Evolutionary conservation across 1,140 invertebrate genomes (phyloP).

Genomic region (Octopus sinensis): DNA sequence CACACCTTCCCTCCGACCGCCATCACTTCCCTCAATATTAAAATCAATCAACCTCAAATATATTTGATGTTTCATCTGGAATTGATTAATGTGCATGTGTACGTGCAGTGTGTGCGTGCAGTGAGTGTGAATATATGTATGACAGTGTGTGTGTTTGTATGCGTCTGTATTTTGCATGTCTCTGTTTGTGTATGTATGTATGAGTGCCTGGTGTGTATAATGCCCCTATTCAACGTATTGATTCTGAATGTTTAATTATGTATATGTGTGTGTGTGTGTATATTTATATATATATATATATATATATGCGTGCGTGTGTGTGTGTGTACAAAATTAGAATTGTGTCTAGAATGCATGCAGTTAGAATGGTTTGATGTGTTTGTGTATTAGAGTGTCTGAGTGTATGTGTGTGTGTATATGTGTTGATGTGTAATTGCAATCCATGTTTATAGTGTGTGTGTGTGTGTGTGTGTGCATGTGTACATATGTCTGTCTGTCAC

Average conservation of each 20-base stretch:
- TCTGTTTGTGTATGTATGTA: not conserved
- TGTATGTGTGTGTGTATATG: too few species aligned
- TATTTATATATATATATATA: not conserved
- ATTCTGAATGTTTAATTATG: not conserved
- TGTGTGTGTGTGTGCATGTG: not conserved
- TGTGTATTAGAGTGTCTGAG: too few species aligned
- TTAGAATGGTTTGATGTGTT: too few species aligned
- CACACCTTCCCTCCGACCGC: too few species aligned
- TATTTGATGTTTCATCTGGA: too few species aligned
- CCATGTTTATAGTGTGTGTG: not conserved
- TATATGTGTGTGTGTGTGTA: not conserved
- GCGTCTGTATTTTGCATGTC: not conserved
- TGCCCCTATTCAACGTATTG: too few species aligned
- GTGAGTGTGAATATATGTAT: not conserved
- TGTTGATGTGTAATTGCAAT: too few species aligned
- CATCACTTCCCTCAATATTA: too few species aligned
- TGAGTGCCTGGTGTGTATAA: not conserved
- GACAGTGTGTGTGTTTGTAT: not conserved
- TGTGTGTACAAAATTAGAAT: not conserved
- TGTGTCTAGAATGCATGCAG: too few species aligned
- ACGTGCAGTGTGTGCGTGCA: too few species aligned
- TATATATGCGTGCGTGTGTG: not conserved
- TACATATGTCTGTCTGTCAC: not conserved
- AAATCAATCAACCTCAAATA: too few species aligned
- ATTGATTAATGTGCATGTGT: too few species aligned